These are phyloP conservation scores for Stenopsyche tienmushanensis DNA, from an alignment of 1,140 invertebrate genomes.

Conservation along the genomic window DNA sequence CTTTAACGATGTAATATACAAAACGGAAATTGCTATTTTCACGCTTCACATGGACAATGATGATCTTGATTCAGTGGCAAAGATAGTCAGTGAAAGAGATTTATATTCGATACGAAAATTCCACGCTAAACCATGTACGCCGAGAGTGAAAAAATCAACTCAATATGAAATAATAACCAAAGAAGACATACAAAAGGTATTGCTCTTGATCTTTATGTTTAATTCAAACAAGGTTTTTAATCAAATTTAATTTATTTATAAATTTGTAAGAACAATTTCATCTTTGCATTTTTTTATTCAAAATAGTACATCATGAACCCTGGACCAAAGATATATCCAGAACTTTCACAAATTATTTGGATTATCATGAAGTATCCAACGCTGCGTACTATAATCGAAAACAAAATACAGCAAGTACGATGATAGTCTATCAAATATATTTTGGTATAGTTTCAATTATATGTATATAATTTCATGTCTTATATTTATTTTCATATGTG, in stretches of 20 bases:
- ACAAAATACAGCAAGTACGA: constrained; percentile 46
- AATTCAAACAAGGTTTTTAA: not conserved
- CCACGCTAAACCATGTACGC: constrained; percentile 4
- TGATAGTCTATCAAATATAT: not conserved
- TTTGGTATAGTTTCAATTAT: not conserved
- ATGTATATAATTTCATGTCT: not conserved
- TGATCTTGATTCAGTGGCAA: constrained; percentile 1
- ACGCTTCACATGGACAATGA: constrained; percentile 18
- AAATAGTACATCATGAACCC: constrained; percentile 9
- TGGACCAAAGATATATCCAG: constrained; percentile 45
- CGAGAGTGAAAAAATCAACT: not conserved
- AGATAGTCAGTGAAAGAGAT: constrained; percentile 15
- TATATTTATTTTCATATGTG: no score
- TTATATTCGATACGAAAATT: constrained; percentile 24
- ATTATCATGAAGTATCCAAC: constrained; percentile 51
- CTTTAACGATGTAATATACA: constrained; percentile 50
- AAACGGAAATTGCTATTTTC: constrained; percentile 50
- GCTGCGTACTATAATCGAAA: constrained; percentile 45
- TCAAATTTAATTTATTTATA: not conserved
- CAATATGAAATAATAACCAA: constrained; percentile 27
- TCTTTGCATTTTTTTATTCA: constrained; percentile 14
- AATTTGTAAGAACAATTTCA: not conserved
- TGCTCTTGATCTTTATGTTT: constrained; percentile 4
- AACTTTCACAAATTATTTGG: constrained; percentile 49
- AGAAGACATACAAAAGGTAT: constrained; percentile 31